Percentiles rank a stretch among this genome's conserved stretches.
These are phyloP conservation scores for Euwallacea fornicatus DNA, from an alignment of 1,140 invertebrate species.

Conservation along the genomic window DNA sequence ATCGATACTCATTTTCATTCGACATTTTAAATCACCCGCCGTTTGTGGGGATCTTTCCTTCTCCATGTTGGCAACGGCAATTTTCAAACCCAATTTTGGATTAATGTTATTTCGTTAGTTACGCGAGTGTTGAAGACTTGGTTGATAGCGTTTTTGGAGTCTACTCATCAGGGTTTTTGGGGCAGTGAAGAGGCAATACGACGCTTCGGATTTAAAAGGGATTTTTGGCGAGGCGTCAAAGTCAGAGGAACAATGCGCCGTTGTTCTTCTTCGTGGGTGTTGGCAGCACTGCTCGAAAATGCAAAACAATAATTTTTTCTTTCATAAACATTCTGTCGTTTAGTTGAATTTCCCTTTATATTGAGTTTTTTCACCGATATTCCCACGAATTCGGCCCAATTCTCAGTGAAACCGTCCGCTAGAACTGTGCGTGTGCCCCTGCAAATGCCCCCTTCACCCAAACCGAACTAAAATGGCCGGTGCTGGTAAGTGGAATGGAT, in stretches of 20 bases:
- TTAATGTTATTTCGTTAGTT: no score
- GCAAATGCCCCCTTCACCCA: slow-evolving; percentile 49
- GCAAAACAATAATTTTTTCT: slow-evolving; percentile 17
- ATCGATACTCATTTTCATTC: not conserved
- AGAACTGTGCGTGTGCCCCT: slow-evolving; percentile 33
- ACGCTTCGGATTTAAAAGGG: no score
- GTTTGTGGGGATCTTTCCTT: not conserved
- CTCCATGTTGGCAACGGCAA: not conserved
- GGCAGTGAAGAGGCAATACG: no score
- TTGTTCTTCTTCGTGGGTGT: not conserved
- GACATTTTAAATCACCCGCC: slow-evolving; percentile 13
- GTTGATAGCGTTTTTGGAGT: no score
- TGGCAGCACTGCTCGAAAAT: slow-evolving; percentile 19
- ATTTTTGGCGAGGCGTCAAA: no score
- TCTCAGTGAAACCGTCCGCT: not conserved
- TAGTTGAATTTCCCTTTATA: slow-evolving; percentile 14
- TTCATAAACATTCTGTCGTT: slow-evolving; percentile 26
- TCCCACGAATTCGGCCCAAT: not conserved
- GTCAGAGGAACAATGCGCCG: no score
- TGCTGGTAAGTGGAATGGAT: slow-evolving; percentile 48
- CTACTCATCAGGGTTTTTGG: no score
- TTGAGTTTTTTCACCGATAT: not conserved
- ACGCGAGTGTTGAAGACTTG: no score
- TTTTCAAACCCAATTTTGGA: not conserved
- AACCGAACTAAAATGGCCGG: slow-evolving; percentile 52